Evolutionary conservation across 2,113 vertebrate species (phyloP).

Genomic region (Pitta sordida): DNA sequence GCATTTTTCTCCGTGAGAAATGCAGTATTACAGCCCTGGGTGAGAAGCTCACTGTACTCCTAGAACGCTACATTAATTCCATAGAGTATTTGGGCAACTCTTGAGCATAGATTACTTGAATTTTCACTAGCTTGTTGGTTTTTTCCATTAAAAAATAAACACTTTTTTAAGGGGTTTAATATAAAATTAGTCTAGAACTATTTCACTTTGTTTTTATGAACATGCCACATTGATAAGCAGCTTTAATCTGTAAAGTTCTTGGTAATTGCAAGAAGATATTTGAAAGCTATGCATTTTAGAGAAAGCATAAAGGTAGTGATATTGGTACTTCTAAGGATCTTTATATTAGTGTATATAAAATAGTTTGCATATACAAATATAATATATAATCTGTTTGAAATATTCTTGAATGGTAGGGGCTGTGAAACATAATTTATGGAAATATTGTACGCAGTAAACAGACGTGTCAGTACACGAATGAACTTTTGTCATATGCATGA

Average conservation of each 20-base stretch:
- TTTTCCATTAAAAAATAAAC: slow-evolving; percentile 41
- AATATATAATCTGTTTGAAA: slow-evolving; percentile 57
- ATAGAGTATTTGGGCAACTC: slow-evolving; percentile 2
- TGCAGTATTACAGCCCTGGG: neutral
- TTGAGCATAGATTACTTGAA: slow-evolving; percentile 58
- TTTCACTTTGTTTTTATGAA: slow-evolving; percentile 59
- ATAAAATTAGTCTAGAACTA: slow-evolving; percentile 18
- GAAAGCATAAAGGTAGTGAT: slow-evolving; percentile 53
- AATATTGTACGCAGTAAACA: slow-evolving; percentile 43
- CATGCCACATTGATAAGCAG: slow-evolving; percentile 59
- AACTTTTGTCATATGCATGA: slow-evolving; percentile 53
- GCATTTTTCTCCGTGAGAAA: slow-evolving; percentile 30
- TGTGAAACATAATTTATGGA: slow-evolving; percentile 51
- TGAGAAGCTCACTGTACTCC: slow-evolving; percentile 46
- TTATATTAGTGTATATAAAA: slow-evolving; percentile 68
- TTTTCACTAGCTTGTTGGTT: slow-evolving; percentile 22
- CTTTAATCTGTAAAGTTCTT: slow-evolving; percentile 64
- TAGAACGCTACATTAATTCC: slow-evolving; percentile 33
- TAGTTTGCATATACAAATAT: slow-evolving; percentile 61
- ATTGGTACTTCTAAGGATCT: slow-evolving; percentile 60
- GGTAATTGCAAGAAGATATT: slow-evolving; percentile 62
- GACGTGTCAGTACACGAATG: slow-evolving; percentile 30
- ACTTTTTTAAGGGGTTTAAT: slow-evolving; percentile 45
- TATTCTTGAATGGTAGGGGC: slow-evolving; percentile 47
- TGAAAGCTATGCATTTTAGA: slow-evolving; percentile 62